phyloP scores from a whole-genome alignment of 2,113 vertebrate genomes.

The Mus musculus region GRCm39 chr5:92183001-92183500 shows the following conservation, averaged over 20 bases:
- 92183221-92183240: not conserved
- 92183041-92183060: not conserved
- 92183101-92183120: not conserved
- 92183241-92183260: not conserved
- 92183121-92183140: not conserved
- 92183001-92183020: not conserved
- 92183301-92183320: not conserved
- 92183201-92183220: not conserved
- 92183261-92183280: no score
- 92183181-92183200: not conserved
- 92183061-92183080: not conserved
- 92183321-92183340: not conserved
- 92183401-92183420: not conserved
- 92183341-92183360: not conserved
- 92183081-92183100: not conserved
- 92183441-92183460: not conserved
- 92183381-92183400: not conserved
- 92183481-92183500: not conserved
- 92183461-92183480: not conserved
- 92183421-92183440: not conserved
- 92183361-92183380: not conserved
- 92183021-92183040: not conserved
- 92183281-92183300: no score
- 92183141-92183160: not conserved
- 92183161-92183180: not conserved